Percentiles rank a stretch among this genome's conserved stretches.
These are phyloP conservation scores for Diogma glabrata DNA, from an alignment of 2,888 invertebrate species.

Conservation along the genomic window DNA sequence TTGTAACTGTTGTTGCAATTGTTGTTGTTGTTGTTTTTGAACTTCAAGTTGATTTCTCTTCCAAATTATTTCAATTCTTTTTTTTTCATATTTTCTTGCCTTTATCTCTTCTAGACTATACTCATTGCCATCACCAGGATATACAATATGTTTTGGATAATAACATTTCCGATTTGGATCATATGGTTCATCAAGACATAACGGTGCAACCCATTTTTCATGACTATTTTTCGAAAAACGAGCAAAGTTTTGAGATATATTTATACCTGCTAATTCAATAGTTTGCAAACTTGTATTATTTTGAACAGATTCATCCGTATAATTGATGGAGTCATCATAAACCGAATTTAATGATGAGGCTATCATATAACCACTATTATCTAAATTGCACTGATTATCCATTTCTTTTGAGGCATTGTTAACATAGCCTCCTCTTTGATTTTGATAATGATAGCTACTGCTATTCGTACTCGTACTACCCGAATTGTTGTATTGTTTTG, in stretches of 20 bases:
- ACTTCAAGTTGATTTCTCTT: neutral
- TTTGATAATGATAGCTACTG: neutral
- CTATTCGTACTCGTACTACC: neutral
- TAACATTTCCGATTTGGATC: slow-evolving; percentile 33
- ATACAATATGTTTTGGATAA: slow-evolving; percentile 32
- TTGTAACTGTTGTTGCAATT: slow-evolving; percentile 5
- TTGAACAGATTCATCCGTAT: slow-evolving; percentile 10
- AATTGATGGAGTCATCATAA: slow-evolving; percentile 13
- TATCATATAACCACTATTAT: slow-evolving; percentile 19
- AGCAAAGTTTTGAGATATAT: slow-evolving; percentile 31
- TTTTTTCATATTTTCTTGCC: slow-evolving; percentile 25
- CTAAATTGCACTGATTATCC: slow-evolving; percentile 17
- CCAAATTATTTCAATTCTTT: slow-evolving; percentile 12
- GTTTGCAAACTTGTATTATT: neutral
- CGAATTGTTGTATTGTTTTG: neutral
- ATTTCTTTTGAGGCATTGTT: neutral
- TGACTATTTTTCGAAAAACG: slow-evolving; percentile 31
- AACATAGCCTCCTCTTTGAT: too few relatives aligned
- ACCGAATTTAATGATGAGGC: slow-evolving; percentile 19
- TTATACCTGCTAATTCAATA: slow-evolving; percentile 17
- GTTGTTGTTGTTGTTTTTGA: slow-evolving; percentile 7
- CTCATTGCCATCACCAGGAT: slow-evolving; percentile 31
- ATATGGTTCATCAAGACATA: slow-evolving; percentile 34
- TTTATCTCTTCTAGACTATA: slow-evolving; percentile 35
- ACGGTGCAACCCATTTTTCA: slow-evolving; percentile 35